Percentiles rank a stretch among this genome's conserved stretches.
Evolutionary conservation across 2,888 invertebrate species (phyloP).

Genomic region (Eupsilia transversa): DNA sequence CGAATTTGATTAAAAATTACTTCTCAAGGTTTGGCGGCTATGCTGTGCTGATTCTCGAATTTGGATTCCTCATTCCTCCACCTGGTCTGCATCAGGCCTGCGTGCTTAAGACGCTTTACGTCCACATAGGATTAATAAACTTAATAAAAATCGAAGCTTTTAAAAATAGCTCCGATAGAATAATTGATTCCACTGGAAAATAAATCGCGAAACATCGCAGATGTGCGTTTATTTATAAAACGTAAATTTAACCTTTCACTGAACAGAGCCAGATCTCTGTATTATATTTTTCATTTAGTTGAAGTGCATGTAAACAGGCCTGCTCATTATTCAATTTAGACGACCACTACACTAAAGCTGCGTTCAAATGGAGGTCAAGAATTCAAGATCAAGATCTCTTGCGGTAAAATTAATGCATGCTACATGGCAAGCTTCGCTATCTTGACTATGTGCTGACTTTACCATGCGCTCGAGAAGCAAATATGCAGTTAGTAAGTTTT

Average conservation of each 20-base stretch:
- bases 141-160: too few relatives aligned
- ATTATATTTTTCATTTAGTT: conserved; percentile 19
- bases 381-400: conserved; percentile 18
- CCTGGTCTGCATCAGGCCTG: too few relatives aligned
- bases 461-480: background rate
- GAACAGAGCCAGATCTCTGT: conserved; percentile 7
- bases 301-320: conserved; percentile 34
- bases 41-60: background rate
- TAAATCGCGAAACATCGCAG: conserved; percentile 22
- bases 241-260: conserved; percentile 19
- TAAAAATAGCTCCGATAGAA: conserved; percentile 4
- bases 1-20: too few relatives aligned
- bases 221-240: conserved; percentile 33
- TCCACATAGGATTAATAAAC: background rate
- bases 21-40: too few relatives aligned
- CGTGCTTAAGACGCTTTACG: background rate
- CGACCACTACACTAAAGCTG: background rate
- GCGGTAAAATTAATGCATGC: background rate
- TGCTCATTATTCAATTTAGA: conserved; percentile 33
- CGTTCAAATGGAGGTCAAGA: conserved; percentile 2
- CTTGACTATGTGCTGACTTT: background rate
- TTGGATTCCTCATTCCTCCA: background rate
- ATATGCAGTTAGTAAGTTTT: too few relatives aligned
- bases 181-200: conserved; percentile 8
- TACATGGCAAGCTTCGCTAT: background rate